These are phyloP conservation scores for Nasonia longicornis DNA, from an alignment of 1,140 invertebrate species.

Conservation along the genomic window DNA sequence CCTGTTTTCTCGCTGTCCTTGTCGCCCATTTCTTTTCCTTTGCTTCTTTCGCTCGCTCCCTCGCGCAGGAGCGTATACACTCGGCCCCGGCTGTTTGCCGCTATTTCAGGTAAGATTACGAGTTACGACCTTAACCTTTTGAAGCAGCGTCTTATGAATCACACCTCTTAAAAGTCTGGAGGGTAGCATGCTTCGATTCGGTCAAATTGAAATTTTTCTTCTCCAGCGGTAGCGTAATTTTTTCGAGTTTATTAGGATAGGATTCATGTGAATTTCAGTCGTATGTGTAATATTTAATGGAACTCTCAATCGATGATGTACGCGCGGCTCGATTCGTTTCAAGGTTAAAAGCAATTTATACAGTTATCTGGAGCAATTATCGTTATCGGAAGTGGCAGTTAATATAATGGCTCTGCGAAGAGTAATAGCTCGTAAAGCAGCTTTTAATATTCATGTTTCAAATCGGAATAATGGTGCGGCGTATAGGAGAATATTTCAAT, in stretches of 20 bases:
- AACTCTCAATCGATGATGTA: background rate
- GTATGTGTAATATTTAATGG: background rate
- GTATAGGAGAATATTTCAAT: background rate
- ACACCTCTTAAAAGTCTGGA: background rate
- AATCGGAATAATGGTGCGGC: background rate
- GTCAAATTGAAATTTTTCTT: background rate
- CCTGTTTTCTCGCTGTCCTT: slow-evolving; percentile 30
- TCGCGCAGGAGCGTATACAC: background rate
- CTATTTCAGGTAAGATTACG: slow-evolving; percentile 38
- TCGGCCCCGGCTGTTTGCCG: background rate
- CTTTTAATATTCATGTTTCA: background rate
- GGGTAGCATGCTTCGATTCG: background rate
- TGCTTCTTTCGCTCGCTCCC: slow-evolving; percentile 9
- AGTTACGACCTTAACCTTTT: slow-evolving; percentile 16
- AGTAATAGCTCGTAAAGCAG: background rate
- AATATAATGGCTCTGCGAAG: background rate
- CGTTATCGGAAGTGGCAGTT: background rate
- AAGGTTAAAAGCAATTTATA: background rate
- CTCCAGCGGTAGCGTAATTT: too few relatives aligned
- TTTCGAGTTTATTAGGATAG: too few relatives aligned
- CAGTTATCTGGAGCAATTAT: slow-evolving; percentile 6
- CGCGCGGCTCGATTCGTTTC: background rate
- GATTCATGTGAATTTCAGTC: background rate
- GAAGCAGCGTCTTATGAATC: background rate
- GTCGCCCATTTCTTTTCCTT: slow-evolving; percentile 42